Base-by-base conservation (phyloP, 2,113 vertebrate genomes). In the Cynopterus brachyotis region DNA sequence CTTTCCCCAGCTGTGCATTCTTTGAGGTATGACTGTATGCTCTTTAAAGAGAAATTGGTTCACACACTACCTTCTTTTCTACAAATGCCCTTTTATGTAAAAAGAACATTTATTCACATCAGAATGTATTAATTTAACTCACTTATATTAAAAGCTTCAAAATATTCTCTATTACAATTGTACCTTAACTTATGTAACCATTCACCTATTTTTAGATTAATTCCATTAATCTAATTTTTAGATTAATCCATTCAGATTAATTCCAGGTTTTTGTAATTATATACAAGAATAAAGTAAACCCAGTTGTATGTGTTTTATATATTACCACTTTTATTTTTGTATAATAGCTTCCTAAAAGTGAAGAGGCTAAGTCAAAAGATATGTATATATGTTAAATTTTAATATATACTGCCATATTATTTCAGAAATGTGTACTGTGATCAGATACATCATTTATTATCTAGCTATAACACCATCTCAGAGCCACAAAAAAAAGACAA, bases 381-480 rank as follows among this genome's bases (percentile, higher is more conserved):
- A 62, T 16, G 40, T 72, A 4, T 20, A 35, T 22, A 64, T 57
- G 15, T 73, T 79, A 94, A 75, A 95, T 55, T 72, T 57, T 88
- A 95, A 62, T 85, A 32, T 24, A 57, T 15, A 78, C 17, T 60
- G 17, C 19, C 26, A 76, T 30, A 1, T 35, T 76, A 80, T 86
- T 69, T 92, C 93, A n/a, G 42, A 85, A 91, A 81, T 47, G 9
- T 76, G 96, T 79, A 66, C 28, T 85, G 0, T 72, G 76, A 79
- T 62, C 2, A 55, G 9, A 76, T 53, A 35, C 9, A 45, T 75
- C 53, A 76, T n/a, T 94, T 88, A 67, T 91, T 55, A 9, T 85
- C 73, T 66, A 85, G 15, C 4, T 42, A 15, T 19, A 22, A 80
- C 17, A 89, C 53, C 79, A 57, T 64, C 70, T 83, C 10, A 88